phyloP scores from a whole-genome alignment of 2,113 vertebrate genomes.

The Echinops telfairi region DNA sequence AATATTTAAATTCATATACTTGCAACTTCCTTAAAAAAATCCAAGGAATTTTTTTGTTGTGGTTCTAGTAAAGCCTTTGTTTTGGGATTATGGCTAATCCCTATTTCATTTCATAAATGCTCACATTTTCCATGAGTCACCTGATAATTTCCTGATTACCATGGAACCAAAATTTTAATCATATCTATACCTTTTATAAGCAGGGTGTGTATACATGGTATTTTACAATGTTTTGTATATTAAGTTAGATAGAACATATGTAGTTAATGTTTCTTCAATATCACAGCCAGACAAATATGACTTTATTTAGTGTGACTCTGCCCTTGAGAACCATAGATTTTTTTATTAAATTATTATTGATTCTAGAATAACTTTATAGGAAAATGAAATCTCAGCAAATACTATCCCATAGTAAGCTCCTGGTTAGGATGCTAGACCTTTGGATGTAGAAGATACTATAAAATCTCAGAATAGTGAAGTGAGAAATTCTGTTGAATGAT shows the following conservation, averaged over 20 bases:
- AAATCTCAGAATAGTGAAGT: not conserved
- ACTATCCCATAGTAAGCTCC: not conserved
- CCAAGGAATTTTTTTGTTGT: not conserved
- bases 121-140: not conserved
- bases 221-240: slow-evolving; percentile 24
- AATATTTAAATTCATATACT: slow-evolving; percentile 36
- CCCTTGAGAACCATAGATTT: not conserved
- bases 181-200: not conserved
- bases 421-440: slow-evolving; percentile 31
- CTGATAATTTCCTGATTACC: slow-evolving; percentile 32
- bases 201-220: not conserved
- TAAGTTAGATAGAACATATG: slow-evolving; percentile 50
- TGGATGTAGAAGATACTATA: not conserved
- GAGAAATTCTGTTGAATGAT: slow-evolving; percentile 36
- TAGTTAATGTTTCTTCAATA: slow-evolving; percentile 30
- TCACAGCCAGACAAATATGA: not conserved
- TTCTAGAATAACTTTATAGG: slow-evolving; percentile 42
- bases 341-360: slow-evolving; percentile 19
- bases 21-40: not conserved
- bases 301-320: slow-evolving; percentile 52
- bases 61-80: slow-evolving; percentile 3
- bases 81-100: not conserved
- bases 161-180: slow-evolving; percentile 16
- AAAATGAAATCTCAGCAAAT: slow-evolving; percentile 17
- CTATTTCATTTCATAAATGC: slow-evolving; percentile 30